Evolutionary conservation across 2,797 vertebrate species (phyloP).

Genomic region (Cyclopterus lumpus): DNA sequence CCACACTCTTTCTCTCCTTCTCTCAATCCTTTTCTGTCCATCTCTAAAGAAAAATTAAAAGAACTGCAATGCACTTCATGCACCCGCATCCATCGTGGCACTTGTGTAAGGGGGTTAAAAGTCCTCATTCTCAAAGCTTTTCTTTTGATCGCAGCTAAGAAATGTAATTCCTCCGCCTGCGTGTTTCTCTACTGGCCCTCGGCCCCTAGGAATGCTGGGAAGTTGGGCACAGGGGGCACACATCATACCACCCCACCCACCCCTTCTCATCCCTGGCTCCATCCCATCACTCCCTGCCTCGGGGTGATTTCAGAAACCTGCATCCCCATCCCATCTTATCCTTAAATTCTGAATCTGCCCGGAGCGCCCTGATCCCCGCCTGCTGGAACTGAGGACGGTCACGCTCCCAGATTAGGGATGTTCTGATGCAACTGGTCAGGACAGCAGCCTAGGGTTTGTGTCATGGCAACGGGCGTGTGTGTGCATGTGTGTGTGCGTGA

Average conservation of each 20-base stretch:
- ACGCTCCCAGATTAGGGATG: slow-evolving; percentile 76
- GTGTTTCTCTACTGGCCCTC: slow-evolving; percentile 2
- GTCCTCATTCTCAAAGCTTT: neutral
- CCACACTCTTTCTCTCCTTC: neutral
- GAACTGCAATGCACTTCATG: neutral
- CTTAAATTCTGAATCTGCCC: slow-evolving; percentile 76
- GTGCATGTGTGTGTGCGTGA: slow-evolving; percentile 17
- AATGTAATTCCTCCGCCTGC: slow-evolving; percentile 4
- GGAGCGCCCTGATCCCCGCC: slow-evolving; percentile 72
- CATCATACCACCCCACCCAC: slow-evolving; percentile 33
- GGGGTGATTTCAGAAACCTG: slow-evolving; percentile 61
- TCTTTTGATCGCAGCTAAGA: neutral
- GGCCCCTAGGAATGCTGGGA: slow-evolving; percentile 48
- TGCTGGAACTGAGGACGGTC: slow-evolving; percentile 77
- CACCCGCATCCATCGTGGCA: neutral
- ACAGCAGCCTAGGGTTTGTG: slow-evolving; percentile 66
- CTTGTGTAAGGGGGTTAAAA: neutral
- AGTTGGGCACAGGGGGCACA: slow-evolving; percentile 14
- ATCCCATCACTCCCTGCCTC: slow-evolving; percentile 51
- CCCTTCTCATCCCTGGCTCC: slow-evolving; percentile 37
- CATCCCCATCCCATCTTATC: slow-evolving; percentile 71
- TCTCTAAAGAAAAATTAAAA: neutral
- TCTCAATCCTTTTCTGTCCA: neutral
- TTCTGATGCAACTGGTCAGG: slow-evolving; percentile 72
- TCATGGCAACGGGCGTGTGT: neutral